Conservation (phyloP, 2,797 vertebrate species). For the Harpagifer antarcticus region DNA sequence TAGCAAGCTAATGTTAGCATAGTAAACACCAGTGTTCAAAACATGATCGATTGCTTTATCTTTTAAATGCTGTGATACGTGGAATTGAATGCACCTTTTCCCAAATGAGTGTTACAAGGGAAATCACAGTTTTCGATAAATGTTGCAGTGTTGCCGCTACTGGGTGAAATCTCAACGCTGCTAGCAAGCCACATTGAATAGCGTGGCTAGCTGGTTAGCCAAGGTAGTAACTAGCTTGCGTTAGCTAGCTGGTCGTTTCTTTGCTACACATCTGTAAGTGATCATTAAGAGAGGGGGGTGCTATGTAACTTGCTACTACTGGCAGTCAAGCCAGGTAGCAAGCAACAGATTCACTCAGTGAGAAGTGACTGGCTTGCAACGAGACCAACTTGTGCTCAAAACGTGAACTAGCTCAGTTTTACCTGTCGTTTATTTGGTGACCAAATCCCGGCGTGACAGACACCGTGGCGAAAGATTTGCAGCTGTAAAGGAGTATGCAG, state of each 20-base stretch:
- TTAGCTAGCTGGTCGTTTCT: slow-evolving; percentile 67
- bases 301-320: slow-evolving; percentile 59
- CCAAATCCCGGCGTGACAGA: slow-evolving; percentile 86
- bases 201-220: slow-evolving; percentile 79
- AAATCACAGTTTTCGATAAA: slow-evolving; percentile 35
- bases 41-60: slow-evolving; percentile 62
- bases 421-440: slow-evolving; percentile 77
- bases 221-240: slow-evolving; percentile 67
- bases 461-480: slow-evolving; percentile 73
- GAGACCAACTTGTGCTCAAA: slow-evolving; percentile 31
- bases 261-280: slow-evolving; percentile 85
- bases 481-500: slow-evolving; percentile 76
- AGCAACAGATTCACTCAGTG: slow-evolving; percentile 37
- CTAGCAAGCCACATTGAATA: slow-evolving; percentile 75
- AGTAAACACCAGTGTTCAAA: slow-evolving; percentile 77
- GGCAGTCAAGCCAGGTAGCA: slow-evolving; percentile 59
- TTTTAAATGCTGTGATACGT: slow-evolving; percentile 45
- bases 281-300: slow-evolving; percentile 68
- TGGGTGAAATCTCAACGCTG: slow-evolving; percentile 53
- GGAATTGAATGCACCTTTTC: slow-evolving; percentile 33
- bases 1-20: slow-evolving; percentile 80
- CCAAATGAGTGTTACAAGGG: slow-evolving; percentile 29
- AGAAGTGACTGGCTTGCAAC: slow-evolving; percentile 32
- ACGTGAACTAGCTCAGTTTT: slow-evolving; percentile 49
- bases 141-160: slow-evolving; percentile 31